phyloP scores from a whole-genome alignment of 2,797 vertebrate genomes.

The Clarias laeviceps region DNA sequence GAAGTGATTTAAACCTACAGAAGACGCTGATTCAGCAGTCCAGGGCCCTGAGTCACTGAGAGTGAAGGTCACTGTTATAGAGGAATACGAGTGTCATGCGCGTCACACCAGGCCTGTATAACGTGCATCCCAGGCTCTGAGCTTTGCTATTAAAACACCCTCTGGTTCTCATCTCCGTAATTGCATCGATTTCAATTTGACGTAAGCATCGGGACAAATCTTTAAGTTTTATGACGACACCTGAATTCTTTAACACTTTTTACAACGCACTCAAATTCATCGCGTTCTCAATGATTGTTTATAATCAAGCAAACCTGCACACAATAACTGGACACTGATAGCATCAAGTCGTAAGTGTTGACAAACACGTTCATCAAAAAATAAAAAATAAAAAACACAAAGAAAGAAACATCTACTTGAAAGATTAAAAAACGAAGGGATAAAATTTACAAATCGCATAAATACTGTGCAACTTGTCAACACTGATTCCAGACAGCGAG shows the following conservation, averaged over 20 bases:
- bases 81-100: not conserved
- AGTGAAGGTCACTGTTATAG: not conserved
- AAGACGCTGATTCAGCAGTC: slow-evolving; percentile 20
- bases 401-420: not conserved
- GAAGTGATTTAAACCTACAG: not conserved
- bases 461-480: slow-evolving; percentile 3
- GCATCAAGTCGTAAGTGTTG: too few relatives aligned
- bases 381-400: not conserved
- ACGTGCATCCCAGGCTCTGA: not conserved
- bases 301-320: not conserved
- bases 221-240: not conserved
- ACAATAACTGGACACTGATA: not conserved
- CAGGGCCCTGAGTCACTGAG: not conserved
- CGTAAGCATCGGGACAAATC: not conserved
- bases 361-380: not conserved
- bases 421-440: not conserved
- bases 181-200: not conserved
- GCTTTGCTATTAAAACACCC: not conserved
- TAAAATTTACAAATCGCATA: not conserved
- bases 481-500: not conserved
- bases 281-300: not conserved
- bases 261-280: not conserved
- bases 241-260: not conserved
- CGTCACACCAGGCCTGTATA: not conserved
- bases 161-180: not conserved